Base-by-base conservation (phyloP, 2,113 vertebrate genomes). In the Dendropsophus ebraccatus region DNA sequence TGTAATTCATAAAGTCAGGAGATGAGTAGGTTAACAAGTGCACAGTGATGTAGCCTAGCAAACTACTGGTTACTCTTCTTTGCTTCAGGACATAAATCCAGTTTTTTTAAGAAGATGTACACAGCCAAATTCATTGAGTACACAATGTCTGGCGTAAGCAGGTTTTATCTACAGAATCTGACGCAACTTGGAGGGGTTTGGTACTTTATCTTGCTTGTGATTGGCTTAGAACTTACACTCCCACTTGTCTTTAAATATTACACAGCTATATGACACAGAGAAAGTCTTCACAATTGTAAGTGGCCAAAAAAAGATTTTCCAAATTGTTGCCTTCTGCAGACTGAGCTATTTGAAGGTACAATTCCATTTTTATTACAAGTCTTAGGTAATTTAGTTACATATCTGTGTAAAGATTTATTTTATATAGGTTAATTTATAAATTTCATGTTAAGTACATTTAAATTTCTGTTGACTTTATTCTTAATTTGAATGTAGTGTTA, bases 171-270 rank as follows among this genome's bases (percentile, higher is more conserved):
- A 65, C 82, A 58, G 92, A 83, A 92, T 85, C 89, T 95, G 93
- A 95, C 93, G 94, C 93, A 95, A 94, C 89, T 91, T 91, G 91
- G 92, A 92, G 90, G 92, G 91, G 92, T 90, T 91, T 92, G 88
- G 88, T 89, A 81, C 76, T 37, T 90, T 85, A 88, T 89, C 41
- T 37, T 89, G 56, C 84, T 90, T 87, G 67, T 94, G 91, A 95
- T 95, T 95, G 95, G 94, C 85, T 90, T 87, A 35, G 81, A 87
- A 87, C 5, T 88, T 88, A 92, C 91, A 95, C 94, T 93, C 95
- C 94, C 94, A 93, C 92, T 92, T 90, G 87, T 88, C 90, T 95
- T 95, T 94, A 95, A 95, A 94, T 91, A 91, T 89, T 94, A 89
- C 89, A 89, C 89, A 90, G 82, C 78, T 88, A 78, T 83, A 88